A percentile compares a stretch with the other conserved stretches of the same genome.
Conservation (phyloP, 1,140 invertebrate species). For the Drosophila lacteicornis region DNA sequence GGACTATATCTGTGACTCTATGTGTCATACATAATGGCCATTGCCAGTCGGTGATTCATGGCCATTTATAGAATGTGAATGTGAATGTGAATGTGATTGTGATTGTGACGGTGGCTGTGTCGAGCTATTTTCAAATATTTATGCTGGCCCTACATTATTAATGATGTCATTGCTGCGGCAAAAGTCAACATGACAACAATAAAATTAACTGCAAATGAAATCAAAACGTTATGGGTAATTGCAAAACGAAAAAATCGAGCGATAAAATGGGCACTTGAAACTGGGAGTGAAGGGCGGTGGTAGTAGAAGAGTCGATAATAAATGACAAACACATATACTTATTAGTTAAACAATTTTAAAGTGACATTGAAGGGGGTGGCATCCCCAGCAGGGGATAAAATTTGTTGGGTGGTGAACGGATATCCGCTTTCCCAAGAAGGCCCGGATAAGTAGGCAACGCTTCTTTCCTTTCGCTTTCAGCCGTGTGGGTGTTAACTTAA, state of each 20-base stretch:
- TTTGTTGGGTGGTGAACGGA: background rate
- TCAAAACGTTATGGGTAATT: slow-evolving; percentile 50
- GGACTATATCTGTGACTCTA: slow-evolving; percentile 12
- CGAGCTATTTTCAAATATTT: slow-evolving; percentile 53
- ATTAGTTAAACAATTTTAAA: background rate
- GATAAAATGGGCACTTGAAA: slow-evolving; percentile 34
- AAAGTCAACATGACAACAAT: slow-evolving; percentile 71
- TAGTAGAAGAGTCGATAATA: slow-evolving; percentile 5
- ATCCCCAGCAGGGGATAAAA: background rate
- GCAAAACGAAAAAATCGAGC: slow-evolving; percentile 35
- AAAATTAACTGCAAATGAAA: slow-evolving; percentile 60
- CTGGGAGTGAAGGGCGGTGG: background rate
- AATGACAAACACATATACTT: slow-evolving; percentile 6
- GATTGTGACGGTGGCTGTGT: slow-evolving; percentile 13
- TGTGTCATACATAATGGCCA: slow-evolving; percentile 26
- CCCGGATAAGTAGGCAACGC: slow-evolving; percentile 37
- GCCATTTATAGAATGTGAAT: slow-evolving; percentile 14
- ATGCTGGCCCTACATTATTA: slow-evolving; percentile 60
- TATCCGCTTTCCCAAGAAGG: slow-evolving; percentile 2
- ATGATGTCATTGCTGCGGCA: slow-evolving; percentile 65
- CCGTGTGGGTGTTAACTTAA: background rate
- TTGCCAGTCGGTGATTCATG: slow-evolving; percentile 34
- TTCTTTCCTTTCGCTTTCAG: background rate
- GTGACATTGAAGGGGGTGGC: background rate
- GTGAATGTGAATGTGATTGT: slow-evolving; percentile 7